A percentile compares a stretch with the other conserved stretches of the same genome.
Conservation (phyloP, 2,888 invertebrate genomes). For the Hesperia comma region DNA sequence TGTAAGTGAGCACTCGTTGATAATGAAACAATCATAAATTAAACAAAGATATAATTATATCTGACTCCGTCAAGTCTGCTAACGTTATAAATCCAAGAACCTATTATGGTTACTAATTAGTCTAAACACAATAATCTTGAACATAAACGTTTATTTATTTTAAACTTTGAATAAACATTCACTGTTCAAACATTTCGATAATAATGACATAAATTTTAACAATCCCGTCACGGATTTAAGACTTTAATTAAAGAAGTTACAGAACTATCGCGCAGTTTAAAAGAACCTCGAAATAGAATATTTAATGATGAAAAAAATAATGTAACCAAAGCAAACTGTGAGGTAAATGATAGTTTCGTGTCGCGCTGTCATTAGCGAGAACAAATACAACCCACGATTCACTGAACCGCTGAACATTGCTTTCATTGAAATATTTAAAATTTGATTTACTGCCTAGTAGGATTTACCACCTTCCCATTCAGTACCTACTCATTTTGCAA, state of each 20-base stretch:
- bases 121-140: too few relatives aligned
- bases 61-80: too few relatives aligned
- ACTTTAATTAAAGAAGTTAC: too few relatives aligned
- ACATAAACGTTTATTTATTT: too few relatives aligned
- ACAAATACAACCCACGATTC: conserved; percentile 38
- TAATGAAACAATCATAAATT: too few relatives aligned
- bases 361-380: conserved; percentile 56
- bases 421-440: conserved; percentile 48
- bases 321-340: conserved; percentile 3
- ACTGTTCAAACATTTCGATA: too few relatives aligned
- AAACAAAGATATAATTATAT: too few relatives aligned
- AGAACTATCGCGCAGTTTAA: neutral
- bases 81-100: too few relatives aligned
- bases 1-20: too few relatives aligned
- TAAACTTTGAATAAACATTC: too few relatives aligned
- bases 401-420: conserved; percentile 42
- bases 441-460: conserved; percentile 16
- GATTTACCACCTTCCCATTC: neutral
- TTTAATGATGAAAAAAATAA: neutral
- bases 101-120: too few relatives aligned
- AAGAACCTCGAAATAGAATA: neutral
- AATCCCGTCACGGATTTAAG: too few relatives aligned
- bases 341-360: conserved; percentile 52
- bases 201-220: neutral
- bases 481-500: conserved; percentile 10